Evolutionary conservation across 2,888 invertebrate genomes (phyloP).

Genomic region (Tenthredo amoena): DNA sequence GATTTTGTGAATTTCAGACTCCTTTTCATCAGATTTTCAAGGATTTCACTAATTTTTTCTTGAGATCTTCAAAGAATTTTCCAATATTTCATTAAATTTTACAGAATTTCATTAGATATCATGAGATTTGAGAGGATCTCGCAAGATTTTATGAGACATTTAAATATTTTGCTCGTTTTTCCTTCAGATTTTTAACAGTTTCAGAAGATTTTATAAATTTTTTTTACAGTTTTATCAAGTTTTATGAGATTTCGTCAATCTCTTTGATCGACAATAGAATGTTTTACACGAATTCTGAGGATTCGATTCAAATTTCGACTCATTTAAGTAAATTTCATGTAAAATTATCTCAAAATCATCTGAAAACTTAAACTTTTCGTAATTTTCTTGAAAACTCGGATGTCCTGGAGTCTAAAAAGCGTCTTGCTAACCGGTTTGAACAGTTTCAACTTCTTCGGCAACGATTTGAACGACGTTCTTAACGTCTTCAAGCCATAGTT

Average conservation of each 20-base stretch:
- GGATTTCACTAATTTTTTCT: not conserved
- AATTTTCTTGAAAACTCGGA: not conserved
- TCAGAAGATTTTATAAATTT: no score
- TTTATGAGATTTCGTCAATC: not conserved
- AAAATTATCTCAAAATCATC: conserved; percentile 2
- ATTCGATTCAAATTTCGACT: not conserved
- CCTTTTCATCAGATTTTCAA: not conserved
- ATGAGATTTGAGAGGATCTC: not conserved
- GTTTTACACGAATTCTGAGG: not conserved
- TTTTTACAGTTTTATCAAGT: no score
- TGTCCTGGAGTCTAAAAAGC: no score
- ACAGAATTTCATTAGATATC: not conserved
- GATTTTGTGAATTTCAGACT: not conserved
- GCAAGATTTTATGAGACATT: not conserved
- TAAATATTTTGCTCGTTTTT: not conserved
- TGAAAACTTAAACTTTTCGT: not conserved
- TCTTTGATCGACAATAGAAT: not conserved
- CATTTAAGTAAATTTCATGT: not conserved
- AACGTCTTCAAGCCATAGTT: conserved; percentile 83
- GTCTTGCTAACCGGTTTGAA: conserved; percentile 73
- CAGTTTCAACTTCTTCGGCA: conserved; percentile 79
- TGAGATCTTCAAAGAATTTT: no score
- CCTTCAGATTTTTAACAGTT: no score
- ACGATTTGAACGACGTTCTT: conserved; percentile 79
- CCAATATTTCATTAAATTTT: no score